A percentile compares a stretch with the other conserved stretches of the same genome.
Conservation (phyloP, 2,797 vertebrate genomes). For the Anguilla megastoma region DNA sequence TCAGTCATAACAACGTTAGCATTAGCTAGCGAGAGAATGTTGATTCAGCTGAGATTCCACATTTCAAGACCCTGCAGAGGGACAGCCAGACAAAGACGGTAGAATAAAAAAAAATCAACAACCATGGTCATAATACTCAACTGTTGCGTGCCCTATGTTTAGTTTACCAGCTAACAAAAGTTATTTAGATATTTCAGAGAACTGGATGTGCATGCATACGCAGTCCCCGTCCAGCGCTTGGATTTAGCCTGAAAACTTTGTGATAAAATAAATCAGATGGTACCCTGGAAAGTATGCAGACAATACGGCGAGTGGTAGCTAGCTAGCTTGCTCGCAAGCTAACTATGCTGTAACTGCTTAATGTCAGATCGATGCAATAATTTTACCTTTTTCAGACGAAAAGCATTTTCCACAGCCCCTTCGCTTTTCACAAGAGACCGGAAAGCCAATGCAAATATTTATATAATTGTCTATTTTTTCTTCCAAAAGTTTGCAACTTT, state of each 20-base stretch:
- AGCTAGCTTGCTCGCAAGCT: slow-evolving; percentile 30
- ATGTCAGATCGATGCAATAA: slow-evolving; percentile 18
- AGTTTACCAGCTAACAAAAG: not conserved
- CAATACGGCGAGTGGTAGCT: slow-evolving; percentile 27
- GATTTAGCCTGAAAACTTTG: slow-evolving; percentile 9
- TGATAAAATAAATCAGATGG: not conserved
- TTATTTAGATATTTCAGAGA: not conserved
- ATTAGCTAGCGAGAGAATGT: not conserved
- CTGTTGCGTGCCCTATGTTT: slow-evolving; percentile 33
- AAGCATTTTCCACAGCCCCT: slow-evolving; percentile 34
- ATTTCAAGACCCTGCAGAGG: slow-evolving; percentile 3
- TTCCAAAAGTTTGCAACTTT: slow-evolving; percentile 72
- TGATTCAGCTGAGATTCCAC: not conserved
- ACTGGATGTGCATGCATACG: slow-evolving; percentile 15
- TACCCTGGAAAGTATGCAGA: slow-evolving; percentile 30
- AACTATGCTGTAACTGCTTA: slow-evolving; percentile 25
- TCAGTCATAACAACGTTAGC: slow-evolving; percentile 6
- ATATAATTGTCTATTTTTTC: slow-evolving; percentile 29
- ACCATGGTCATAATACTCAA: slow-evolving; percentile 19
- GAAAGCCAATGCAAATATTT: slow-evolving; percentile 9
- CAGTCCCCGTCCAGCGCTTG: not conserved
- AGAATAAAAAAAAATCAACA: slow-evolving; percentile 16
- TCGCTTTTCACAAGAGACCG: slow-evolving; percentile 49
- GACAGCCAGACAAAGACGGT: slow-evolving; percentile 31
- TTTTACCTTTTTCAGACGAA: slow-evolving; percentile 43